Evolutionary conservation across 2,888 invertebrate species (phyloP), one percentile per base, ranked within the genome.

Genomic region (Notocelia uddmanniana): DNA sequence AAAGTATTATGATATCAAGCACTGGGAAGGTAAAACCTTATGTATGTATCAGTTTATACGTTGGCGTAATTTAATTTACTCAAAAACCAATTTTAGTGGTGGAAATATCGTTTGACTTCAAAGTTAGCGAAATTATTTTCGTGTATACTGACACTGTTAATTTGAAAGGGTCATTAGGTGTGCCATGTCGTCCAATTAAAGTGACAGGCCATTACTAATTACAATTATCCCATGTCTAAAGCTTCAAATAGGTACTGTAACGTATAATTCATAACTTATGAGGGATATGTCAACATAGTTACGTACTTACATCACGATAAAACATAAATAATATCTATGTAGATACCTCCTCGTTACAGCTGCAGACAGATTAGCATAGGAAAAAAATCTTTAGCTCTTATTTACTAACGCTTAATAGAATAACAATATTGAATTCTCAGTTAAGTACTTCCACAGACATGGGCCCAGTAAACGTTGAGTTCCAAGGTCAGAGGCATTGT

Each of bases 401-500:
- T 15, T 1, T 21, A 59, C 8, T 59, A 37, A 41, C 34, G 58
- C 60, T 45, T 23, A 45, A 45, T 31, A 31, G 19, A 45, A 60
- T 18, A 48, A 48, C 21, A 18, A n/a, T 11, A 60, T 45, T 60
- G 45, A 23, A 45, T 60, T 45, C 19, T 55, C 23, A 11, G 18
- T 26, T 45, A 45, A 60, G 23, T 60, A 45, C 6, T 13, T n/a
- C 13, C 6, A 41, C 45, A 45, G 45, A n/a, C 45, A 37, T 13
- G 34, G 57, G 15, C 34, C 55, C 34, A 57, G 63, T 34, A 34
- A 48, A 26, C 63, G 48, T 48, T 23, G 69, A 69, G 50, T 57
- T 21, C 26, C 71, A 71, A 71, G 71, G 71, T 67, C 66, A 59
- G 41, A 50, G 8, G 45, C 45, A 67, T 71, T 71, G 71, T 71